A percentile compares a stretch with the other conserved stretches of the same genome.
Evolutionary conservation across 1,140 invertebrate genomes (phyloP).

Genomic region (Himalopsyche phryganea): DNA sequence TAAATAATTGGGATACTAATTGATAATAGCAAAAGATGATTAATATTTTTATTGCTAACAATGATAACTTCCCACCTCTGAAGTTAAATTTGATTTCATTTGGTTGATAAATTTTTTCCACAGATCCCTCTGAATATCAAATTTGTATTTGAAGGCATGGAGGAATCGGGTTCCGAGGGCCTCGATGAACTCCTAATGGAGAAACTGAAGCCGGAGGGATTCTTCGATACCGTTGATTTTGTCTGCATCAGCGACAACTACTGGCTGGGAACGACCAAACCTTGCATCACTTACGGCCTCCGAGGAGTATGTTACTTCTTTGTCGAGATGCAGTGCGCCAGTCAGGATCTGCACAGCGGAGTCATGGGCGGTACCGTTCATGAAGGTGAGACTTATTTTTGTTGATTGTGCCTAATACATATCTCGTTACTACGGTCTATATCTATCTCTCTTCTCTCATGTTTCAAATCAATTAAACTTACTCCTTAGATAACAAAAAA

Average conservation of each 20-base stretch:
- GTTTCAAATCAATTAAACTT: too few species aligned
- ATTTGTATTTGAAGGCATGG: constrained; percentile 98
- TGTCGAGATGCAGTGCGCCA: constrained; percentile 83
- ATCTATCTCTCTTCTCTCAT: too few species aligned
- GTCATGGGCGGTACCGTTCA: constrained; percentile 88
- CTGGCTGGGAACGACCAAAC: constrained; percentile 94
- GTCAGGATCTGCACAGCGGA: constrained; percentile 93
- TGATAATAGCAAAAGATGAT: too few species aligned
- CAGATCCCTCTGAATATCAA: constrained; percentile 89
- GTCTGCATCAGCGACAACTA: constrained; percentile 99
- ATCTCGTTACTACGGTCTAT: too few species aligned
- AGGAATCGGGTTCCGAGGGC: constrained; percentile 94
- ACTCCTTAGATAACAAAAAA: too few species aligned
- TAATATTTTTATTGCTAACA: too few species aligned
- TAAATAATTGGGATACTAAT: too few species aligned
- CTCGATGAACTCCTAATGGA: constrained; percentile 81
- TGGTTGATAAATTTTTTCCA: constrained; percentile 23
- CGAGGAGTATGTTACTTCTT: constrained; percentile 91
- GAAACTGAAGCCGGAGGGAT: constrained; percentile 57
- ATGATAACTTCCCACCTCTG: too few species aligned
- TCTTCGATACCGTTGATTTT: constrained; percentile 84
- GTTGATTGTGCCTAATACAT: too few species aligned
- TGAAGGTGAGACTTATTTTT: constrained; percentile 54
- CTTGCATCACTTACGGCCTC: constrained; percentile 95
- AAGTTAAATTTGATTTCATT: too few species aligned